Percentiles rank a stretch among this genome's conserved stretches.
Conservation (phyloP, 2,888 invertebrate species). For the Acronicta aceris region DNA sequence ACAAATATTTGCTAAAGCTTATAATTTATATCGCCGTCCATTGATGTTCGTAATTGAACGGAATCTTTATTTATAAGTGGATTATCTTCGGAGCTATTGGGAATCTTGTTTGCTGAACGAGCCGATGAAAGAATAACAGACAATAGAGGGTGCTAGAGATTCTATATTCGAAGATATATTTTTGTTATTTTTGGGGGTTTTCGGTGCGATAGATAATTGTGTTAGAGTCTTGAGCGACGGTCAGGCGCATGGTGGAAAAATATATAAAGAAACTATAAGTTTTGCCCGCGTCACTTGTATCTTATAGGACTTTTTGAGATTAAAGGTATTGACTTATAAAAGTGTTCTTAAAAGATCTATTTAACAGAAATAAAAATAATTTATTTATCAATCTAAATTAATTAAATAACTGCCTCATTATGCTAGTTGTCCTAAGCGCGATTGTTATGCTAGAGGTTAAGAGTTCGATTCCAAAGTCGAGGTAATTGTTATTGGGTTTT, state of each 20-base stretch:
- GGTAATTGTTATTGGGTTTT: too few relatives aligned
- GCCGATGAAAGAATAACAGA: constrained; percentile 41
- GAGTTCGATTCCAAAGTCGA: too few relatives aligned
- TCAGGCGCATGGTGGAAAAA: neutral
- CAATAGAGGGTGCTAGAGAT: constrained; percentile 22
- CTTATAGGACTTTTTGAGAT: too few relatives aligned
- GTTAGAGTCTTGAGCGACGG: neutral
- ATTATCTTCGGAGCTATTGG: constrained; percentile 44
- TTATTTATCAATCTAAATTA: too few relatives aligned
- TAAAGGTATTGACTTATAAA: too few relatives aligned
- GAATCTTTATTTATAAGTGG: constrained; percentile 47
- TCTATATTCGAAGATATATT: constrained; percentile 31
- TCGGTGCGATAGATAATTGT: neutral
- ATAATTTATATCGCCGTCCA: constrained; percentile 51
- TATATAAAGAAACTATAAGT: neutral
- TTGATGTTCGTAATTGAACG: constrained; percentile 51
- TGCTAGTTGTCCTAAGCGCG: too few relatives aligned
- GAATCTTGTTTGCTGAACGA: constrained; percentile 38
- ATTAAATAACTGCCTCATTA: too few relatives aligned
- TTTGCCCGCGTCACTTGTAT: too few relatives aligned
- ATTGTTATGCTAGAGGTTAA: too few relatives aligned
- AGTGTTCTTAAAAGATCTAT: too few relatives aligned
- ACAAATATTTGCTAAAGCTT: constrained; percentile 52
- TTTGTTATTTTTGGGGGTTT: constrained; percentile 4
- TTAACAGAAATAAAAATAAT: too few relatives aligned